These are phyloP conservation scores for Gnatocerus cornutus DNA, from an alignment of 2,888 invertebrate species.

Conservation along the genomic window DNA sequence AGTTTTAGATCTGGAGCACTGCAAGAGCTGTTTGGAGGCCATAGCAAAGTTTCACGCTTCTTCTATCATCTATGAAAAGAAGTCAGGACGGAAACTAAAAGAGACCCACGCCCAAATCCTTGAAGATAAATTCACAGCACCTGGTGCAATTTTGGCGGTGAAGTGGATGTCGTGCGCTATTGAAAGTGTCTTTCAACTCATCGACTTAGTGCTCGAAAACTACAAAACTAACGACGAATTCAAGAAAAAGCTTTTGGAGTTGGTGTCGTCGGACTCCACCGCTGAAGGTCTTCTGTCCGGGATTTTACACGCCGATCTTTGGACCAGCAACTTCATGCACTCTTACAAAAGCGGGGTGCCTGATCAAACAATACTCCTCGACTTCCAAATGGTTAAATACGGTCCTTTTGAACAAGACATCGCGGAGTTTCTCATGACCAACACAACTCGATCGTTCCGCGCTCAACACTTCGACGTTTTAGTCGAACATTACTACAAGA, in stretches of 20 bases:
- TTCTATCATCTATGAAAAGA: slow-evolving; percentile 72
- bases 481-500: slow-evolving; percentile 61
- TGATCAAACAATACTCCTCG: slow-evolving; percentile 58
- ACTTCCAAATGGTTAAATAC: slow-evolving; percentile 63
- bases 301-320: slow-evolving; percentile 63
- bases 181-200: slow-evolving; percentile 56
- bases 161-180: slow-evolving; percentile 56
- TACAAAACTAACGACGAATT: slow-evolving; percentile 52
- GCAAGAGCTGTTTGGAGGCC: slow-evolving; percentile 70
- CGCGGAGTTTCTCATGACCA: slow-evolving; percentile 60
- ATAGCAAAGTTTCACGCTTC: slow-evolving; percentile 74
- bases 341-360: slow-evolving; percentile 54
- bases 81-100: slow-evolving; percentile 55
- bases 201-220: slow-evolving; percentile 56
- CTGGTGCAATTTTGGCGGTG: slow-evolving; percentile 50
- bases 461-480: slow-evolving; percentile 56
- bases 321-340: slow-evolving; percentile 65
- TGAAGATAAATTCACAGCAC: slow-evolving; percentile 54
- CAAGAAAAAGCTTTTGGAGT: slow-evolving; percentile 48
- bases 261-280: not conserved
- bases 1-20: slow-evolving; percentile 72
- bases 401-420: slow-evolving; percentile 62
- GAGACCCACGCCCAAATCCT: slow-evolving; percentile 56
- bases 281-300: slow-evolving; percentile 1
- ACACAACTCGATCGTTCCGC: slow-evolving; percentile 59